Conservation (phyloP, 2,888 invertebrate genomes). For the Amiota minor region DNA sequence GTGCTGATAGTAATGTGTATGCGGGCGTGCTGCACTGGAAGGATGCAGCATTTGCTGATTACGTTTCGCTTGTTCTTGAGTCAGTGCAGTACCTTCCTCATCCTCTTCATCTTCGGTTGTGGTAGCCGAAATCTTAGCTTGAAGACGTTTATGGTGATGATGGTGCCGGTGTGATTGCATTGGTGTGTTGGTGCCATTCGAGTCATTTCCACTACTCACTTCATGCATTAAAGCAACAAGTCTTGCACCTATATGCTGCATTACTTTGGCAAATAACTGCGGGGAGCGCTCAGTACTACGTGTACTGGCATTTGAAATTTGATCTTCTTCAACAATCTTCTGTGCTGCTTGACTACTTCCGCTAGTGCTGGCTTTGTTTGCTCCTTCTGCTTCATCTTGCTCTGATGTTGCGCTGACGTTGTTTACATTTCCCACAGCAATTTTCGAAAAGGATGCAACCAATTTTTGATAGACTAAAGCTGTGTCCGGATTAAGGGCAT, state of each 20-base stretch:
- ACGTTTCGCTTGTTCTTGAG: constrained; percentile 47
- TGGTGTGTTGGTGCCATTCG: constrained; percentile 78
- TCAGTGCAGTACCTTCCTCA: constrained; percentile 62
- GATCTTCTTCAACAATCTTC: constrained; percentile 69
- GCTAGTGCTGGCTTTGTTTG: constrained; percentile 59
- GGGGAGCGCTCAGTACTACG: constrained; percentile 80
- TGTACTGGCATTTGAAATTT: constrained; percentile 52
- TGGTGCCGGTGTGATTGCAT: constrained; percentile 73
- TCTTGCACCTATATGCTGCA: constrained; percentile 92
- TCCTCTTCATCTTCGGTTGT: constrained; percentile 72
- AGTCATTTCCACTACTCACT: constrained; percentile 82
- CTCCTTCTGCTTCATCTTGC: not conserved
- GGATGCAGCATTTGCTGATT: constrained; percentile 30
- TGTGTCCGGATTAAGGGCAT: constrained; percentile 81
- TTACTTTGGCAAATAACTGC: constrained; percentile 90
- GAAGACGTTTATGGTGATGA: constrained; percentile 76
- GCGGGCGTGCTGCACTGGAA: constrained; percentile 27
- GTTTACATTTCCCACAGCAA: constrained; percentile 76
- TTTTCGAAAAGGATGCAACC: constrained; percentile 87
- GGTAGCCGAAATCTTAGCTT: constrained; percentile 75
- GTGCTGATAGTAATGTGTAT: constrained; percentile 35
- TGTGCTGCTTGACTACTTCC: constrained; percentile 37
- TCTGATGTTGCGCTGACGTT: not conserved
- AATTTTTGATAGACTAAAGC: constrained; percentile 90
- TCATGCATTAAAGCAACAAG: constrained; percentile 93